These are phyloP conservation scores for Nestor notabilis DNA, from an alignment of 2,113 vertebrate species.

Conservation along the genomic window DNA sequence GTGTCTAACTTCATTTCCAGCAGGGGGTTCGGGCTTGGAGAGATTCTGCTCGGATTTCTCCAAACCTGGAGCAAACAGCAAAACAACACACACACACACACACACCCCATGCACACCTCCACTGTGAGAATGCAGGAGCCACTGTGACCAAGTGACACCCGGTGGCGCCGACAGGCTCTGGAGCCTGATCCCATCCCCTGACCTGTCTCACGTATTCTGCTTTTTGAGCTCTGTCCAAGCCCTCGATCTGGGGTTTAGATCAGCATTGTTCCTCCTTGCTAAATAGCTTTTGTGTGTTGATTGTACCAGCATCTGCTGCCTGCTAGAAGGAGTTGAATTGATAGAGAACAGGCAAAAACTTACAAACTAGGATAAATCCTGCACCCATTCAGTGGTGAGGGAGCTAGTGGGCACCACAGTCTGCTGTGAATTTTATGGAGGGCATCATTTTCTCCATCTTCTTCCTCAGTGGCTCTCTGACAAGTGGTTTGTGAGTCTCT, in stretches of 20 bases:
- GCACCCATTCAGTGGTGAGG: neutral
- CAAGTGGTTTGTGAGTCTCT: neutral
- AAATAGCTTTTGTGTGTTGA: conserved; percentile 35
- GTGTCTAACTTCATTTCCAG: neutral
- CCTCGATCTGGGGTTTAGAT: conserved; percentile 30
- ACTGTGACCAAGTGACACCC: neutral
- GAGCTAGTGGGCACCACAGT: neutral
- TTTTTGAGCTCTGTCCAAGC: conserved; percentile 6
- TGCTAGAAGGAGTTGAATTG: neutral
- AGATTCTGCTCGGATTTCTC: neutral
- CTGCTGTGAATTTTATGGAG: neutral
- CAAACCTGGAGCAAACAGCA: neutral
- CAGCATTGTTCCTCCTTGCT: conserved; percentile 11
- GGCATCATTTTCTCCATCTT: neutral
- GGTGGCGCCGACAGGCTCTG: accelerated
- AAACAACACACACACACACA: too few species aligned
- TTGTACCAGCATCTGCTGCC: neutral
- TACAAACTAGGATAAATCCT: neutral
- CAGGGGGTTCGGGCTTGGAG: accelerated
- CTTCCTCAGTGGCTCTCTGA: neutral
- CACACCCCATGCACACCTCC: accelerated
- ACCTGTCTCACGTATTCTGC: neutral
- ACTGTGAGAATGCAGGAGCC: neutral
- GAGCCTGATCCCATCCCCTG: neutral
- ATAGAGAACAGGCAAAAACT: neutral